Evolutionary conservation across 2,888 invertebrate genomes (phyloP), one percentile per base, ranked within the genome.

Genomic region (Caenorhabditis zanzibari): DNA sequence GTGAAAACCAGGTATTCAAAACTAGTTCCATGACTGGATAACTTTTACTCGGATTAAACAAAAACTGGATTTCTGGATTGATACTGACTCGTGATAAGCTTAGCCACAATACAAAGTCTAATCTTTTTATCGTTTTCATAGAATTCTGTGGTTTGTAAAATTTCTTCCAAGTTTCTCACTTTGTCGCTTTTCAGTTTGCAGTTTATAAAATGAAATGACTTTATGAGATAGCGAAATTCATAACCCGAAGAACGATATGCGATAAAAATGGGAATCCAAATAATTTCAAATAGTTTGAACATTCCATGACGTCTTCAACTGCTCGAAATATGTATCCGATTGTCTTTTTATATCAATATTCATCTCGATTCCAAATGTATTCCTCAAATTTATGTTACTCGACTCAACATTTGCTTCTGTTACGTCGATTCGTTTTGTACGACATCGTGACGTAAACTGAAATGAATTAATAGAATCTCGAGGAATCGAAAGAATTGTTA

Each of bases 361-460:
- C 81, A 81, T 81, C 35, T 81, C 69, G 26, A 68, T 54, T 35
- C 81, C 81, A 56, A 81, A 81, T 14, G 81, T 75, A 47, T 81
- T 71, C 22, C 68, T 44, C 49, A 81, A 41, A 35, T 59, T 32
- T 22, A 74, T 32, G 35, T 69, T 52, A 56, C 44, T 79, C 38
- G 71, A 12, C 2, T 63, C 63, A 10, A 24, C 32, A 32, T 38
- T 41, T 16, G 44, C 22, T 22, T 69, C 63, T 16, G 71, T 79
- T 54, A 79, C 77, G 16, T 79, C 71, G 28, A 79, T 71, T 47
- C 71, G 38, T 52, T 56, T 81, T 28, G 76, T 69, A 26, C 44
- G 52, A 19, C 68, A 47, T 16, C 66, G 47, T 16, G 72, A 58
- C 38, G 22, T 28, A 1, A 66, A 26, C 72, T 73, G 58, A 32